Percentiles rank a stretch among this genome's conserved stretches.
These are phyloP conservation scores for Microctenopoma steveboyesi DNA, from an alignment of 2,797 vertebrate species.

Conservation along the genomic window DNA sequence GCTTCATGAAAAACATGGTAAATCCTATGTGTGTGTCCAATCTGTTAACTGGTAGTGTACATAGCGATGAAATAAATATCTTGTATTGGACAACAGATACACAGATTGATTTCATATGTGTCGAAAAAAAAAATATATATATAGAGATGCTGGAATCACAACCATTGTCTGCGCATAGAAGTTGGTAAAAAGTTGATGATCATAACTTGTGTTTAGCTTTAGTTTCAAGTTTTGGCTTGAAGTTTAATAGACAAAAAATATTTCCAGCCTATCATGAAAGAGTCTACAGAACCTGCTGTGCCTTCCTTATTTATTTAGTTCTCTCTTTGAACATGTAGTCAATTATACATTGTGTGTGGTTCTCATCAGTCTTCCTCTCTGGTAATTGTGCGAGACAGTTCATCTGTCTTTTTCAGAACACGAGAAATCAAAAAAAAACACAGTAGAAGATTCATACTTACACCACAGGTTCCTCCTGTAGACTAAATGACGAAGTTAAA, in stretches of 20 bases:
- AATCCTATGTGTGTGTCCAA: too few species aligned
- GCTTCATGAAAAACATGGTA: too few species aligned
- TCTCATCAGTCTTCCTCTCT: neutral
- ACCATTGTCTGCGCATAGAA: neutral
- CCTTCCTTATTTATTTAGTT: neutral
- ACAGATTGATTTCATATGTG: too few species aligned
- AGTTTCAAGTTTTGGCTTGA: neutral
- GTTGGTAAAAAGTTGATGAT: neutral
- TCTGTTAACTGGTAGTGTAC: too few species aligned
- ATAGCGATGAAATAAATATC: too few species aligned
- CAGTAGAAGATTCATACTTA: neutral
- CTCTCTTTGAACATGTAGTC: constrained; percentile 22
- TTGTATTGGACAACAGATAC: too few species aligned
- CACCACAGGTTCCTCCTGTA: neutral
- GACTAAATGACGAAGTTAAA: constrained; percentile 3
- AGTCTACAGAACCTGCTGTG: neutral
- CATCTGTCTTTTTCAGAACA: constrained; percentile 4
- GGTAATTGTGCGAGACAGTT: constrained; percentile 5
- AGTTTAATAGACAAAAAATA: neutral
- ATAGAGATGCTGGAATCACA: neutral
- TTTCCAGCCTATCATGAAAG: neutral
- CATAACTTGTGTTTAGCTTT: neutral
- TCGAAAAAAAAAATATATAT: too few species aligned
- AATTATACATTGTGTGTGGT: constrained; percentile 1
- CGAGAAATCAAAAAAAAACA: constrained; percentile 1